Evolutionary conservation across 2,888 invertebrate genomes (phyloP), one percentile per base, ranked within the genome.

Genomic region (Nezara viridula): DNA sequence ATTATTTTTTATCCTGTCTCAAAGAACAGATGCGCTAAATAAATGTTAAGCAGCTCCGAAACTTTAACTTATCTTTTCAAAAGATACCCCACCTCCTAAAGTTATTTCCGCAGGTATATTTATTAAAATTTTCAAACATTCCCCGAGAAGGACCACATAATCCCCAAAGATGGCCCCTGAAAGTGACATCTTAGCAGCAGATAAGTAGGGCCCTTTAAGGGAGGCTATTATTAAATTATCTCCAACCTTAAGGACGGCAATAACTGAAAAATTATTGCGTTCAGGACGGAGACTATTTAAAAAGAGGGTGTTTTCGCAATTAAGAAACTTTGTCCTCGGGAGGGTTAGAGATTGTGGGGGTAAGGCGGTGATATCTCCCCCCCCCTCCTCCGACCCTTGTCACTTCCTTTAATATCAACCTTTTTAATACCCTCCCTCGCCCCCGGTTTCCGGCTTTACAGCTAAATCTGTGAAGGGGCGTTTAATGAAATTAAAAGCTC

Each of bases 351-450:
- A 60, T 37, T 40, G 73, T 32, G 88, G 88, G 88, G 60, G 37
- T 77, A 60, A 50, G 50, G 88, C 88, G 47, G 88, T 40, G 60
- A 47, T 66, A 66, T 88, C 89, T 77, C 37, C 81, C 88, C 66
- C 88, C 88, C 40, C 89, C 89, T n/a, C 60, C 86, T 50, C 85
- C 88, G 44, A 87, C 88, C 85, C 89, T 90, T 90, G 90, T 90
- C 90, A 90, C 90, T 90, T 90, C 90, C 90, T 90, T 90, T 90
- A 90, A 90, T 90, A 90, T 90, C 90, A 89, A 89, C 89, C 90
- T 90, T 90, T 90, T 90, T 90, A 90, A 90, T 90, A 90, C 89
- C 89, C 66, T 88, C 89, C 85, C 89, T 88, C 90, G 89, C 88
- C 88, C 89, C 90, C 86, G 90, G 88, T 90, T 90, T 90, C 90